Evolutionary conservation across 2,888 invertebrate genomes (phyloP).

Genomic region (Exocentrus adspersus): DNA sequence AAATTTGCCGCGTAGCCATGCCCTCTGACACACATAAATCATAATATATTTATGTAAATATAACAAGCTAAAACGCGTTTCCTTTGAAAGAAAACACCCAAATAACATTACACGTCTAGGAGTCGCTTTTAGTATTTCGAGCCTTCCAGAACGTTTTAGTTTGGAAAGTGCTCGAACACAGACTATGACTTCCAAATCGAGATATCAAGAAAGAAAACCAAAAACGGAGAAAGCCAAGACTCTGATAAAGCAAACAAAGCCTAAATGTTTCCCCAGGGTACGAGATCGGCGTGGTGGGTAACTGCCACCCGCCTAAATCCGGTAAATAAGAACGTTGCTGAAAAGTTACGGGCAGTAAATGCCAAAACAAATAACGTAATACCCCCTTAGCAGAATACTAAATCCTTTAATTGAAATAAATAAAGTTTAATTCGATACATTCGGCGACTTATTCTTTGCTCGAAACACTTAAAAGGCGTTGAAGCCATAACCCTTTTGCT

Average conservation of each 20-base stretch:
- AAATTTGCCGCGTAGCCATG: not conserved
- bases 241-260: conserved; percentile 57
- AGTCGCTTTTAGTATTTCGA: conserved; percentile 7
- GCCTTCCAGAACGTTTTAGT: conserved; percentile 19
- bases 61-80: conserved; percentile 10
- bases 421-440: conserved; percentile 28
- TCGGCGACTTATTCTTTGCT: conserved; percentile 16
- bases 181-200: conserved; percentile 47
- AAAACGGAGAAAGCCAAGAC: conserved; percentile 53
- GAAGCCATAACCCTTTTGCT: conserved; percentile 5
- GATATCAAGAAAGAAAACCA: conserved; percentile 52
- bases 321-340: conserved; percentile 29
- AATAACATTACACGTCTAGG: conserved; percentile 4
- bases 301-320: conserved; percentile 18
- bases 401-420: conserved; percentile 28
- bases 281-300: conserved; percentile 23
- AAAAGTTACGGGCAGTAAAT: conserved; percentile 26
- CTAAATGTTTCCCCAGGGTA: conserved; percentile 53
- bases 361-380: conserved; percentile 28
- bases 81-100: conserved; percentile 2
- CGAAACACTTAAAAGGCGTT: conserved; percentile 12
- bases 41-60: conserved; percentile 8
- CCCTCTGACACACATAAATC: not conserved
- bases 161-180: conserved; percentile 10
- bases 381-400: conserved; percentile 22